phyloP scores from a whole-genome alignment of 2,113 vertebrate genomes.

The Triplophysa siluroides region DNA sequence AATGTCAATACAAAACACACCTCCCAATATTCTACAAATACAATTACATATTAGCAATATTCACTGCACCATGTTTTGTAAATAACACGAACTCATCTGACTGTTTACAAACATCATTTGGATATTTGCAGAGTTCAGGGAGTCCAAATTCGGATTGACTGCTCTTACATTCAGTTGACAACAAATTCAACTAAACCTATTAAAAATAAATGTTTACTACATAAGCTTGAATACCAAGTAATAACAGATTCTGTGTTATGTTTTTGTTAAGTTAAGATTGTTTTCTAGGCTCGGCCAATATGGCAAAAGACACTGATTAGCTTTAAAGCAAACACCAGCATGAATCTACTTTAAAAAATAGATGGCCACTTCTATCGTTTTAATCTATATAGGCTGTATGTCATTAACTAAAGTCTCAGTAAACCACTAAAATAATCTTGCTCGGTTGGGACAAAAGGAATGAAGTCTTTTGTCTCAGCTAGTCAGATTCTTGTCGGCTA shows the following conservation, averaged over 20 bases:
- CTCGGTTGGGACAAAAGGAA: neutral
- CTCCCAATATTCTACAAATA: neutral
- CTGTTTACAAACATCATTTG: neutral
- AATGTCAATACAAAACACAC: neutral
- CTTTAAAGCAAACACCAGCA: neutral
- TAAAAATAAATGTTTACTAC: neutral
- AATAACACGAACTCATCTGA: neutral
- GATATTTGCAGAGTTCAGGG: neutral
- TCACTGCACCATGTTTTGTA: neutral
- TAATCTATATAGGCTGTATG: neutral
- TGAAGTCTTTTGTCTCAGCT: conserved; percentile 34
- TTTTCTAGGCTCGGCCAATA: conserved; percentile 23
- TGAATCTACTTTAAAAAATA: neutral
- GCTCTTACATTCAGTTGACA: neutral
- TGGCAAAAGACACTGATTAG: conserved; percentile 16
- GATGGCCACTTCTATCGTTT: neutral
- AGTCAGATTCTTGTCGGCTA: conserved; percentile 47
- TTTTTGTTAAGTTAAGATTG: conserved; percentile 5
- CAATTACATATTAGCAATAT: neutral
- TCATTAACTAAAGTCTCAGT: neutral
- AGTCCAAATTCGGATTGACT: conserved; percentile 4
- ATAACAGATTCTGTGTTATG: neutral
- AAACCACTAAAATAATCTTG: neutral
- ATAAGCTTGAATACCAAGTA: neutral
- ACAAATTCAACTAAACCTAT: neutral